phyloP scores from a whole-genome alignment of 2,113 vertebrate species.

The Gymnobelideus leadbeateri region DNA sequence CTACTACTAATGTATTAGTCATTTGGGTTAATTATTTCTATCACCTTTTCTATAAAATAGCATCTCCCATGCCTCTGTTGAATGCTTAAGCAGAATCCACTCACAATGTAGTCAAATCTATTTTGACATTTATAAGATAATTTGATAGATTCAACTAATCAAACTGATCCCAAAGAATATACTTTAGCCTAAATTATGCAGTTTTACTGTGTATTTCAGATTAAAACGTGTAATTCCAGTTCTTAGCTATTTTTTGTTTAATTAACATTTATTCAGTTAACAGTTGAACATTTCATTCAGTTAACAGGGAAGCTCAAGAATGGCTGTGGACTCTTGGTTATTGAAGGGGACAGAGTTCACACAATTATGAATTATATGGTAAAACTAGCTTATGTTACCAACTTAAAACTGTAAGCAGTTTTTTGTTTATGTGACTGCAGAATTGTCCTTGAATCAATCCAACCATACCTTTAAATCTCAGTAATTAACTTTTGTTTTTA shows the following conservation, averaged over 20 bases:
- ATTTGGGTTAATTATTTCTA: slow-evolving; percentile 1
- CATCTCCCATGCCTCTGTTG: not conserved
- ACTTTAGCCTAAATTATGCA: not conserved
- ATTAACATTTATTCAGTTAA: not conserved
- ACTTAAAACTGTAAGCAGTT: not conserved
- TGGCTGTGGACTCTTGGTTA: not conserved
- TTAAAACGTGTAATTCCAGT: not conserved
- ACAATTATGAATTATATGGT: slow-evolving; percentile 17
- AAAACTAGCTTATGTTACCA: not conserved
- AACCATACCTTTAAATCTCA: not conserved
- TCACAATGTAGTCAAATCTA: not conserved
- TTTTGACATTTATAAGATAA: not conserved
- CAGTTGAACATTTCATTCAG: not conserved
- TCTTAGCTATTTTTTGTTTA: not conserved
- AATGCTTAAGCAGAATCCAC: not conserved
- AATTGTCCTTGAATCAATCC: not conserved
- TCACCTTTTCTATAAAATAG: not conserved
- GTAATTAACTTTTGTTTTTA: not conserved
- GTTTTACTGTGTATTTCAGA: not conserved
- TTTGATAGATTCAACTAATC: not conserved
- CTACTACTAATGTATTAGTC: not conserved
- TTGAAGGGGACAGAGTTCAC: not conserved
- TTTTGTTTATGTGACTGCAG: not conserved
- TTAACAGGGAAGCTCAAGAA: not conserved
- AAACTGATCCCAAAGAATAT: not conserved